A percentile compares a stretch with the other conserved stretches of the same genome.
These are phyloP conservation scores for Drosophila cracens DNA, from an alignment of 2,888 invertebrate genomes.

Conservation along the genomic window DNA sequence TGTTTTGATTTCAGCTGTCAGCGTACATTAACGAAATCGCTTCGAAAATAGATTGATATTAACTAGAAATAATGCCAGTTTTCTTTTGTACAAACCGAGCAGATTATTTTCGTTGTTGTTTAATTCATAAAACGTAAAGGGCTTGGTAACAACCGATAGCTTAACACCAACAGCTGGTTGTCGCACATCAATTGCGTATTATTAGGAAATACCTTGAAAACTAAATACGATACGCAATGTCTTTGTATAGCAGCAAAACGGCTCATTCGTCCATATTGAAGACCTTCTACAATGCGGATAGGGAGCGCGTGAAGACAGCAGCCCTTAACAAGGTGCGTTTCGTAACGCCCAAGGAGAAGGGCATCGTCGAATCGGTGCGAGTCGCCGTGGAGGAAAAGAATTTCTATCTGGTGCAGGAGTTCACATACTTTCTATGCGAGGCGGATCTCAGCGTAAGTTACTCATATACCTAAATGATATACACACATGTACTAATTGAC, in stretches of 20 bases:
- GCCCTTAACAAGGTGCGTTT: conserved; percentile 83
- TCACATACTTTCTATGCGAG: conserved; percentile 73
- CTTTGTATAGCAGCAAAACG: conserved; percentile 79
- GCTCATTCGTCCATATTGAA: conserved; percentile 82
- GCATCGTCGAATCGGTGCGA: conserved; percentile 72
- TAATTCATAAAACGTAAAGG: conserved; percentile 44
- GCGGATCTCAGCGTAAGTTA: conserved; percentile 73
- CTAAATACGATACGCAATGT: conserved; percentile 63
- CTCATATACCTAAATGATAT: neutral
- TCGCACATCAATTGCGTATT: conserved; percentile 34
- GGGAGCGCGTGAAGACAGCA: conserved; percentile 80
- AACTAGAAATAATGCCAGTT: conserved; percentile 51
- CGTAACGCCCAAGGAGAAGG: conserved; percentile 75
- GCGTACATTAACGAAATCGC: conserved; percentile 16
- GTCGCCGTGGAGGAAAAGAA: conserved; percentile 67
- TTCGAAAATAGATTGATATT: conserved; percentile 14
- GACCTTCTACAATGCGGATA: conserved; percentile 72
- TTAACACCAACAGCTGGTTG: neutral
- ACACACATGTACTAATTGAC: neutral
- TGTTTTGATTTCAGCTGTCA: conserved; percentile 51
- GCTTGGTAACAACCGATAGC: neutral
- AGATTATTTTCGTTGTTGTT: conserved; percentile 19
- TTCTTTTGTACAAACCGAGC: conserved; percentile 6
- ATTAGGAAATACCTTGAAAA: conserved; percentile 35
- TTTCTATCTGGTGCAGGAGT: conserved; percentile 77